Evolutionary conservation across 2,888 invertebrate species (phyloP).

Genomic region (Choreutis nemorana): DNA sequence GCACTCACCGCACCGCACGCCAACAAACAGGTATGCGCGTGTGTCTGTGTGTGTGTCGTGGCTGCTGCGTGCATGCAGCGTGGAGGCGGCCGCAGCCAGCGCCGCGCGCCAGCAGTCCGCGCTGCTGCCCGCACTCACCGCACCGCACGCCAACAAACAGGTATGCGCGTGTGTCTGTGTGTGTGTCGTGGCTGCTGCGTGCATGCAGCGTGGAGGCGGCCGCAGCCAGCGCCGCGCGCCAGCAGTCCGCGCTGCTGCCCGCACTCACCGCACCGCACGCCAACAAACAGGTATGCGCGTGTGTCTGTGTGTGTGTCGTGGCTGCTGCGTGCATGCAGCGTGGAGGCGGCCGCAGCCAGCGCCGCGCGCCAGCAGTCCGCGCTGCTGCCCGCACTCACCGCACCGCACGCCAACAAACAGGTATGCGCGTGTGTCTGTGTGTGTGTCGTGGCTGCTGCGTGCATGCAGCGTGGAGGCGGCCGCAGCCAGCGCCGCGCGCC

Average conservation of each 20-base stretch:
- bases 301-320: too few species aligned
- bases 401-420: neutral
- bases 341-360: slow-evolving; percentile 38
- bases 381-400: slow-evolving; percentile 3
- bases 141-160: slow-evolving; percentile 17
- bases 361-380: slow-evolving; percentile 19
- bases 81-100: slow-evolving; percentile 42
- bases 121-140: slow-evolving; percentile 67
- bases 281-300: too few species aligned
- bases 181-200: too few species aligned
- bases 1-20: slow-evolving; percentile 31
- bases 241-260: slow-evolving; percentile 1
- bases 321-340: slow-evolving; percentile 47
- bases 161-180: too few species aligned
- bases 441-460: neutral
- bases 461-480: neutral
- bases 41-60: too few species aligned
- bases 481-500: too few species aligned
- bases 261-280: neutral
- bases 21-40: slow-evolving; percentile 9
- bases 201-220: too few species aligned
- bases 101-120: slow-evolving; percentile 63
- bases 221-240: slow-evolving; percentile 1
- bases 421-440: neutral
- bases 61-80: slow-evolving; percentile 49